A percentile compares a stretch with the other conserved stretches of the same genome.
phyloP scores from a whole-genome alignment of 2,113 vertebrate genomes.

The Vulpes lagopus region DNA sequence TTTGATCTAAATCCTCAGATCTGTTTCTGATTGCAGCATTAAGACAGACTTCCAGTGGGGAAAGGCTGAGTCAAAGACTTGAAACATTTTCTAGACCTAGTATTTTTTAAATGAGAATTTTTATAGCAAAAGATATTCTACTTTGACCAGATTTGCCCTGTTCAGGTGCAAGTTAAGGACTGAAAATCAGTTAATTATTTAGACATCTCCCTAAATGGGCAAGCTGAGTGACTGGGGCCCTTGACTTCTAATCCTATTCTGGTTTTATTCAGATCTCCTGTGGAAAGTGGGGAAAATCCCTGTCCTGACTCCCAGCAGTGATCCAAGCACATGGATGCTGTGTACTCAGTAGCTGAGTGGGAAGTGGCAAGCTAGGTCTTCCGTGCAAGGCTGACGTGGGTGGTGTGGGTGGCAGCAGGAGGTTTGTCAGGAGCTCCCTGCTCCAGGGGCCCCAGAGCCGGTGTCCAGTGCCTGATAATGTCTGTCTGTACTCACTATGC shows the following conservation, averaged over 20 bases:
- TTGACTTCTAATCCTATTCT: neutral
- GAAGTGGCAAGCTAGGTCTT: neutral
- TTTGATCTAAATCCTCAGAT: neutral
- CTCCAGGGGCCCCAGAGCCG: neutral
- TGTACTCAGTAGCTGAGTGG: neutral
- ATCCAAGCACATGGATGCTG: neutral
- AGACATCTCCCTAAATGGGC: neutral
- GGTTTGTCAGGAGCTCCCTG: neutral
- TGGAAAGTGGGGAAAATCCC: neutral
- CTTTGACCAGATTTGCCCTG: neutral
- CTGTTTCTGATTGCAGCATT: neutral
- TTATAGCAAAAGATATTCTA: neutral
- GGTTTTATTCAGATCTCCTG: neutral
- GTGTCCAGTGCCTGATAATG: neutral
- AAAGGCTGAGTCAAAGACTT: neutral
- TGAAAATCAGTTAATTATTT: neutral
- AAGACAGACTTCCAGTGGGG: neutral
- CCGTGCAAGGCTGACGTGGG: fast-evolving
- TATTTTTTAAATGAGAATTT: constrained; percentile 47
- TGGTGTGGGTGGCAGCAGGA: fast-evolving
- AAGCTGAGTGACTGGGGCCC: neutral
- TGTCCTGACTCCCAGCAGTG: fast-evolving
- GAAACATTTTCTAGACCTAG: neutral
- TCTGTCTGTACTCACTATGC: fast-evolving
- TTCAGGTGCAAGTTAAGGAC: neutral